A percentile compares a stretch with the other conserved stretches of the same genome.
Conservation (phyloP, 2,888 invertebrate genomes). For the Phortica okadai region DNA sequence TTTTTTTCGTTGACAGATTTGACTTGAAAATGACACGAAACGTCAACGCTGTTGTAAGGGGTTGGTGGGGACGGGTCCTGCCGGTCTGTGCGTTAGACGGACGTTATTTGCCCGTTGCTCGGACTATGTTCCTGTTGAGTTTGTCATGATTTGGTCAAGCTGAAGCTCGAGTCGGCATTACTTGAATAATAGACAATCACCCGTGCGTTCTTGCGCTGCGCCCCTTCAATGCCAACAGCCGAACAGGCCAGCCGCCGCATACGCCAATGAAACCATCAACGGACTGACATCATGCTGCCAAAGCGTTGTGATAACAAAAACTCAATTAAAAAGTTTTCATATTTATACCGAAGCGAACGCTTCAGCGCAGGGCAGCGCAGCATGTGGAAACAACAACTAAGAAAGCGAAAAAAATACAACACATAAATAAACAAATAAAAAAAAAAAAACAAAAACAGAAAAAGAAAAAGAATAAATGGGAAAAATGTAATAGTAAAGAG, state of each 20-base stretch:
- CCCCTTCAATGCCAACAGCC: too few relatives aligned
- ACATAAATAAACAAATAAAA: background rate
- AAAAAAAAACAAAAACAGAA: background rate
- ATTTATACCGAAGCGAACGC: conserved; percentile 55
- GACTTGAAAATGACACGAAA: conserved; percentile 24
- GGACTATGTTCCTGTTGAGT: background rate
- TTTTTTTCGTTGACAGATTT: conserved; percentile 20
- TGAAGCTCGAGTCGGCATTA: background rate
- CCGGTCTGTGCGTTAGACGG: background rate
- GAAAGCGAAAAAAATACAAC: conserved; percentile 44
- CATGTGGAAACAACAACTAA: too few relatives aligned
- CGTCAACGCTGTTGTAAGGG: background rate
- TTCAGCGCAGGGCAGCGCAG: background rate
- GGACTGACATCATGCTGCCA: conserved; percentile 59
- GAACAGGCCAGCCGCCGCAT: too few relatives aligned
- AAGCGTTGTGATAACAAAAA: conserved; percentile 61
- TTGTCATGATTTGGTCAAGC: conserved; percentile 2
- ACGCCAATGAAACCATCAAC: conserved; percentile 13
- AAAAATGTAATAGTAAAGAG: background rate
- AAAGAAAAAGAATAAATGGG: background rate
- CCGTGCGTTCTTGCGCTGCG: too few relatives aligned
- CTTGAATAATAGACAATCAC: too few relatives aligned
- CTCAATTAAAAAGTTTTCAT: conserved; percentile 70
- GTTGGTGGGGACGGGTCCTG: background rate
- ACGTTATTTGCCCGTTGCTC: background rate